Conservation (phyloP, 2,797 vertebrate species). For the Micromesistius poutassou region DNA sequence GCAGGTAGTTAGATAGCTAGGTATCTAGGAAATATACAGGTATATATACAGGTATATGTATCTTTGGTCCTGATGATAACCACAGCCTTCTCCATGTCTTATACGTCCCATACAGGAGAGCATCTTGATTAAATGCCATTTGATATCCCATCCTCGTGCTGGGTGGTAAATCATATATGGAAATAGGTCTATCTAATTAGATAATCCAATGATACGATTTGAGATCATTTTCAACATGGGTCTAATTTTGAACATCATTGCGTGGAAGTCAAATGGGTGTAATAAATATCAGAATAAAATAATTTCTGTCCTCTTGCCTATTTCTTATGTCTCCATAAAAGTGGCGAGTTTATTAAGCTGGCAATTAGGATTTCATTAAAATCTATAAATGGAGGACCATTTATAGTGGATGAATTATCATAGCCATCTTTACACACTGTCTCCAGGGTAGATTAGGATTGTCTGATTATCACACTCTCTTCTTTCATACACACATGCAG, state of each 20-base stretch:
- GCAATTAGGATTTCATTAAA: constrained; percentile 79
- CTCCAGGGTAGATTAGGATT: constrained; percentile 42
- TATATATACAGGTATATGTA: not conserved
- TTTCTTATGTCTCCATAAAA: constrained; percentile 73
- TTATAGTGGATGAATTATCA: constrained; percentile 70
- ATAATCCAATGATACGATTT: constrained; percentile 67
- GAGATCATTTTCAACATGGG: constrained; percentile 64
- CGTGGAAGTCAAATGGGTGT: constrained; percentile 67
- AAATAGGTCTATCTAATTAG: constrained; percentile 69
- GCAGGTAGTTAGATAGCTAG: no score
- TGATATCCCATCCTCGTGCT: constrained; percentile 16
- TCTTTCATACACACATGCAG: constrained; percentile 11
- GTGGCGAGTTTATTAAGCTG: constrained; percentile 70
- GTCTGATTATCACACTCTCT: constrained; percentile 23
- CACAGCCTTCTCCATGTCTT: not conserved
- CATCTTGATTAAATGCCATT: constrained; percentile 1
- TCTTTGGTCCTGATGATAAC: not conserved
- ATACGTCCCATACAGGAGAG: not conserved
- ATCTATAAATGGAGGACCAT: constrained; percentile 79
- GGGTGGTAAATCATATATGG: constrained; percentile 49
- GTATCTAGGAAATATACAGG: no score
- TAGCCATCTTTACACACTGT: constrained; percentile 53
- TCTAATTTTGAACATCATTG: constrained; percentile 80
- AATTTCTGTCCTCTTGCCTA: constrained; percentile 72
- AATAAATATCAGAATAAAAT: constrained; percentile 79